Percentiles rank a stretch among this genome's conserved stretches.
These are phyloP conservation scores for Andrena chrysosceles DNA, from an alignment of 2,888 invertebrate species.

Conservation along the genomic window DNA sequence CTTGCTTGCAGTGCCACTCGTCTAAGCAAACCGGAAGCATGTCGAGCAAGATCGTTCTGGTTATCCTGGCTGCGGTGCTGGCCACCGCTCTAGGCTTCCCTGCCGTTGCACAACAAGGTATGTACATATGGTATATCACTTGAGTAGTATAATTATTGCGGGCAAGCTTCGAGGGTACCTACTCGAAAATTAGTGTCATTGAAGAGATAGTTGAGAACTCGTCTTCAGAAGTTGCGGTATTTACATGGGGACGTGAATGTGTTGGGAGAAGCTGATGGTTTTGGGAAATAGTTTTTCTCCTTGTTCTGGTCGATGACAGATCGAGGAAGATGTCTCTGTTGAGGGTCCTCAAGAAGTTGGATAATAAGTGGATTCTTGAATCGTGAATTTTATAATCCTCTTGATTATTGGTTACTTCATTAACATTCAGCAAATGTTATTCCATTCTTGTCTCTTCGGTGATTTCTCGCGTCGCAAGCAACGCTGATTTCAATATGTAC, in stretches of 20 bases:
- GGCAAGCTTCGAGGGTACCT: neutral
- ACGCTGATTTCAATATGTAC: neutral
- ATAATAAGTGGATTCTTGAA: neutral
- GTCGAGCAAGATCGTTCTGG: constrained; percentile 55
- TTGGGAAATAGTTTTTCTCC: too few species aligned
- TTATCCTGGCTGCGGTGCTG: constrained; percentile 50
- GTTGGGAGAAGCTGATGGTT: neutral
- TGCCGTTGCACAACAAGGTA: constrained; percentile 55
- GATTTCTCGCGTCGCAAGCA: neutral
- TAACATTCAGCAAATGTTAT: neutral
- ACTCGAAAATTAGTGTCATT: neutral
- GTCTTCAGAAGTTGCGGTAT: neutral
- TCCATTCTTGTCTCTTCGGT: too few species aligned
- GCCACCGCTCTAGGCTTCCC: constrained; percentile 70
- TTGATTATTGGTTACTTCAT: neutral
- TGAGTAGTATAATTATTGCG: neutral
- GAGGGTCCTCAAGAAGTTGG: neutral
- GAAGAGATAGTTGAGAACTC: too few species aligned
- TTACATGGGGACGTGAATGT: neutral
- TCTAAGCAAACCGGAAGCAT: constrained; percentile 26
- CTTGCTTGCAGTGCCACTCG: neutral
- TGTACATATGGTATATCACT: neutral
- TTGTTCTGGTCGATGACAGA: too few species aligned
- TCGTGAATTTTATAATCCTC: too few species aligned
- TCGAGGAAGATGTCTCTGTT: neutral